Evolutionary conservation across 2,113 vertebrate species (phyloP).

Genomic region (Stigmatopora argus): DNA sequence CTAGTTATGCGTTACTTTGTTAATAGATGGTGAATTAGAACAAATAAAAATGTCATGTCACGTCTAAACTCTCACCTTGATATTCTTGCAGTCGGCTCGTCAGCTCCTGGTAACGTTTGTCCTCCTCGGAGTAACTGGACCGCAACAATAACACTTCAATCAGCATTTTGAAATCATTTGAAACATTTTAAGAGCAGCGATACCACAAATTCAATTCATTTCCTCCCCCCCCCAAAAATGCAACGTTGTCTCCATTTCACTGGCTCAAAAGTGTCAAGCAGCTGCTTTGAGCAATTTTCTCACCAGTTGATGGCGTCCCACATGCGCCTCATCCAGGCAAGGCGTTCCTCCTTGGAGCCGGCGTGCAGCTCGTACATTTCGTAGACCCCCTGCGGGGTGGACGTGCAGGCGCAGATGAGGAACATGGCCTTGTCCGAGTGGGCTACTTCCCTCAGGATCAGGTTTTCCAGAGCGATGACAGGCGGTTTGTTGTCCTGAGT

Average conservation of each 20-base stretch:
- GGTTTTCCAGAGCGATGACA: slow-evolving; percentile 81
- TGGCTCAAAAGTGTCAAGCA: too few species aligned
- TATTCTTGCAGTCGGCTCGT: slow-evolving; percentile 67
- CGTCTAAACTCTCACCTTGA: slow-evolving; percentile 73
- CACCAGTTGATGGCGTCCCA: slow-evolving; percentile 81
- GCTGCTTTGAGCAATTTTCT: neutral
- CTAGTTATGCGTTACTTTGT: too few species aligned
- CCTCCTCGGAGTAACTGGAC: slow-evolving; percentile 77
- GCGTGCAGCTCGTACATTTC: slow-evolving; percentile 93
- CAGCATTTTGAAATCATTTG: neutral
- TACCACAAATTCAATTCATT: too few species aligned
- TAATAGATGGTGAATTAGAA: too few species aligned
- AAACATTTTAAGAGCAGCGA: too few species aligned
- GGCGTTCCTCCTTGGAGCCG: slow-evolving; percentile 78
- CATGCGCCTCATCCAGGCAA: slow-evolving; percentile 79
- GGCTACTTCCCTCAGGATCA: slow-evolving; percentile 90
- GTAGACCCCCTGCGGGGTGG: slow-evolving; percentile 83
- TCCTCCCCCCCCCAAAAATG: too few species aligned
- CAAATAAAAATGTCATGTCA: neutral
- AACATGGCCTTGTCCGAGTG: slow-evolving; percentile 88
- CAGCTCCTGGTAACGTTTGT: slow-evolving; percentile 58
- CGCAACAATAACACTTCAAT: slow-evolving; percentile 1
- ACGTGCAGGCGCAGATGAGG: slow-evolving; percentile 79
- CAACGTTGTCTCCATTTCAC: too few species aligned
- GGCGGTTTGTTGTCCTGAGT: slow-evolving; percentile 84